phyloP scores from a whole-genome alignment of 2,113 vertebrate species.

The Willisornis vidua region DNA sequence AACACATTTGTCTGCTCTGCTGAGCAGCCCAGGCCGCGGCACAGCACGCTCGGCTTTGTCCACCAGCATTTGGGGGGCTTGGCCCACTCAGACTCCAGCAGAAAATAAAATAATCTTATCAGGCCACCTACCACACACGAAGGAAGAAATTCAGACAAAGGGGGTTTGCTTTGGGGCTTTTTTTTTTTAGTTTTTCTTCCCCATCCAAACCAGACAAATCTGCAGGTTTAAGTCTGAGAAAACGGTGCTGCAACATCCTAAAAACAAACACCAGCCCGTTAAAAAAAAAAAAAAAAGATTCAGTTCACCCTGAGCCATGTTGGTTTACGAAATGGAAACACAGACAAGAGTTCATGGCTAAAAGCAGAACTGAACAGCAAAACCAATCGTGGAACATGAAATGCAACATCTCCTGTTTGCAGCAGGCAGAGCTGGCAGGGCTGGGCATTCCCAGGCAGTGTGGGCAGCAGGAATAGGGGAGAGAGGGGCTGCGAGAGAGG shows the following conservation, averaged over 20 bases:
- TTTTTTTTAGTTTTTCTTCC: not conserved
- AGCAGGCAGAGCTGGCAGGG: not conserved
- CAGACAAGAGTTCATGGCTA: not conserved
- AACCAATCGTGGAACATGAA: not conserved
- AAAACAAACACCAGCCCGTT: constrained; percentile 23
- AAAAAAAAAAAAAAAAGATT: not conserved
- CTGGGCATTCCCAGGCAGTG: not conserved
- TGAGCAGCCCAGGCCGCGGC: not conserved
- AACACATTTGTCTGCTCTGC: constrained; percentile 34
- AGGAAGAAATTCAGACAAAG: not conserved
- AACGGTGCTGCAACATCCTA: not conserved
- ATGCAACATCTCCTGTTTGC: not conserved
- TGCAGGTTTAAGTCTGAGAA: not conserved
- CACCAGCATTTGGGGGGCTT: not conserved
- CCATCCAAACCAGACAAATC: not conserved
- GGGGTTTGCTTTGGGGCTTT: not conserved
- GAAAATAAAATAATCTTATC: not conserved
- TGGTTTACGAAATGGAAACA: not conserved
- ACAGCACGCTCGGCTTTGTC: not conserved
- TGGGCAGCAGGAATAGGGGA: not conserved
- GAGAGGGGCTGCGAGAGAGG: too few species aligned
- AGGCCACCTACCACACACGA: not conserved
- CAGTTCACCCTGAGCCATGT: not conserved
- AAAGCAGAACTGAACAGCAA: not conserved
- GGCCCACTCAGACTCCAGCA: not conserved